Conservation (phyloP, 2,888 invertebrate species). For the Neoscelio sp. region DNA sequence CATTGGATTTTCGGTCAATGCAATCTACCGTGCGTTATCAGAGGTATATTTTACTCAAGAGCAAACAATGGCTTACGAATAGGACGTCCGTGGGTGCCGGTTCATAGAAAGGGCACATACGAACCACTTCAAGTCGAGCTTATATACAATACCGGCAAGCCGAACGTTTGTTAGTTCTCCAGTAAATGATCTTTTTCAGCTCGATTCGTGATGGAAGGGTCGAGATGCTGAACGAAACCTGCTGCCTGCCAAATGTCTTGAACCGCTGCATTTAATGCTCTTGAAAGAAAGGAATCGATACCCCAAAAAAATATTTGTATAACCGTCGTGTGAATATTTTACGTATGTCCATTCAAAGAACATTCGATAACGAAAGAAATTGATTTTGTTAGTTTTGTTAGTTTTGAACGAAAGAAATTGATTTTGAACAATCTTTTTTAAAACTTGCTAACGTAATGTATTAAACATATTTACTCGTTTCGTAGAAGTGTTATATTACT, state of each 20-base stretch:
- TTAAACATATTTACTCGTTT: background rate
- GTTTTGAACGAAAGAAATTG: no score
- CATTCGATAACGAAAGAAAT: slow-evolving; percentile 8
- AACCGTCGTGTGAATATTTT: slow-evolving; percentile 37
- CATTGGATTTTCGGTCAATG: slow-evolving; percentile 71
- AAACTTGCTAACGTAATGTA: no score
- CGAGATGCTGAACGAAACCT: slow-evolving; percentile 42
- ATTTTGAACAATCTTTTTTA: no score
- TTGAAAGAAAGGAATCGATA: slow-evolving; percentile 46
- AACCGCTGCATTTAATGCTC: slow-evolving; percentile 11
- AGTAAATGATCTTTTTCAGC: slow-evolving; percentile 77
- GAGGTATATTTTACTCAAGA: slow-evolving; percentile 73
- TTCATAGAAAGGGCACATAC: slow-evolving; percentile 73
- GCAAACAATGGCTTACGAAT: slow-evolving; percentile 74
- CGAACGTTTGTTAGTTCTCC: slow-evolving; percentile 70
- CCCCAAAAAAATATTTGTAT: slow-evolving; percentile 33
- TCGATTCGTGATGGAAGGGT: slow-evolving; percentile 62
- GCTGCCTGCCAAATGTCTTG: slow-evolving; percentile 61
- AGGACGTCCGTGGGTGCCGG: slow-evolving; percentile 70
- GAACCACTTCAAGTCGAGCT: slow-evolving; percentile 78
- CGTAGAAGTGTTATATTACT: background rate
- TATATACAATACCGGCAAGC: slow-evolving; percentile 70
- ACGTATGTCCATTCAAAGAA: background rate
- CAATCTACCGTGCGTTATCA: slow-evolving; percentile 74
- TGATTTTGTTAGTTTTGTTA: no score